Base-by-base conservation (phyloP, 2,797 vertebrate species). In the Chrysocyon brachyurus region DNA sequence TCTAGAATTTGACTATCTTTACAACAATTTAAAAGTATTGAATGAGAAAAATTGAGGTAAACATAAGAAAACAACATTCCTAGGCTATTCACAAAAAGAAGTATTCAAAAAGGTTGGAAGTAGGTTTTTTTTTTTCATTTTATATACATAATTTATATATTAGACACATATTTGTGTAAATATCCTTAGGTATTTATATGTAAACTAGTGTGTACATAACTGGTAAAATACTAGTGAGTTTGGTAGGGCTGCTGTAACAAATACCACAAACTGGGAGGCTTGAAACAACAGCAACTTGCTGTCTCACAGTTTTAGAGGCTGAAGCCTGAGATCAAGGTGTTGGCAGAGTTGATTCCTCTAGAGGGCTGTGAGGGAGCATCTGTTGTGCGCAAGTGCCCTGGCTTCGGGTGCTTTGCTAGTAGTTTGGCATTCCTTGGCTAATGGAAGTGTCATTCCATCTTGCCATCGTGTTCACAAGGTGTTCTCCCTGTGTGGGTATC, bases 21-120 rank as follows among this genome's bases (percentile, higher is more conserved):
- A 56, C 6, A 81, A 81, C n/a, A 36, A 75, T 83, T 87, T 92
- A 57, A 68, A 88, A 83, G 64, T 64, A 57, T 54, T 87, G 6
- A 91, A 59, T 57, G 19, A 94, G 16, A 89, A 91, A 91, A 63
- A 57, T 63, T 72, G 15, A 82, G 36, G 8, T 87, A 66, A 96
- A 81, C 63, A 77, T 40, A 59, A 61, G 66, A 63, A 28, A 86
- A 24, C 2, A 84, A 19, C 1, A 87, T 72, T 84, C 2, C 12
- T 70, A 66, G 36, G 33, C 10, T 84, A n/a, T 33, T 77, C 83
- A 63, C 4, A 91, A 85, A 92, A 96, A 82, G 15, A 86, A 94
- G 77, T 46, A 81, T 40, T 88, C 12, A 24, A 49, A 79, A 28
- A 9, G 12, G 22, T 82, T 82, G 15, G 56, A 94, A 85, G 64